Percentiles rank a stretch among this genome's conserved stretches.
phyloP scores from a whole-genome alignment of 35 echinoderm and acorn worm genomes.

The Ptychodera flava region DNA sequence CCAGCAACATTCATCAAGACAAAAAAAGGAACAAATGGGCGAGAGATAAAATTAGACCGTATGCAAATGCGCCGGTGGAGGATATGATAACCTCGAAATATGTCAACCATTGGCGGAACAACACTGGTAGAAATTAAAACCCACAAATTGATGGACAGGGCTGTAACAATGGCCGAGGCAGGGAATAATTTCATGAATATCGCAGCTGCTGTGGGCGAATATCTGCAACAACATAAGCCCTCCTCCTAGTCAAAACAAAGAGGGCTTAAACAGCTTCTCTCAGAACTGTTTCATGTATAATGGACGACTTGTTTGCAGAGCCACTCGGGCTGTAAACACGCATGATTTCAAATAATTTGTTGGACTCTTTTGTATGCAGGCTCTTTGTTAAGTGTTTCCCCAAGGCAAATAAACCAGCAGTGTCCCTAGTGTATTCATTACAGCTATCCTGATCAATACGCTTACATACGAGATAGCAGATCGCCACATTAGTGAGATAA shows the following conservation, averaged over 20 bases:
- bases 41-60: not conserved
- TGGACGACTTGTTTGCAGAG: not conserved
- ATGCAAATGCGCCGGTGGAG: not conserved
- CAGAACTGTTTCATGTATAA: not conserved
- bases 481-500: not conserved
- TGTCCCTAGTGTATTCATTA: not conserved
- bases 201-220: not conserved
- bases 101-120: too few species aligned
- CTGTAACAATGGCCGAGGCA: not conserved
- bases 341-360: conserved; percentile 2
- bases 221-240: not conserved
- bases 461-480: not conserved
- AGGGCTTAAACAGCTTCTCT: not conserved
- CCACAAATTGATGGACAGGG: not conserved
- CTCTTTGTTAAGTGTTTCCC: not conserved
- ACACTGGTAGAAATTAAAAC: too few species aligned
- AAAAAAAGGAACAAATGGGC: too few species aligned
- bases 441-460: not conserved
- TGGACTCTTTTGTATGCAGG: not conserved
- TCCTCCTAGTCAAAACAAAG: not conserved
- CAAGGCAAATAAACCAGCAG: not conserved
- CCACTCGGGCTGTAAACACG: not conserved
- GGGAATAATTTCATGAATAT: not conserved
- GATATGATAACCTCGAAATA: not conserved
- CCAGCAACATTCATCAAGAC: not conserved